These are phyloP conservation scores for Lepidotrigona ventralis DNA, from an alignment of 1,140 invertebrate genomes.

Conservation along the genomic window DNA sequence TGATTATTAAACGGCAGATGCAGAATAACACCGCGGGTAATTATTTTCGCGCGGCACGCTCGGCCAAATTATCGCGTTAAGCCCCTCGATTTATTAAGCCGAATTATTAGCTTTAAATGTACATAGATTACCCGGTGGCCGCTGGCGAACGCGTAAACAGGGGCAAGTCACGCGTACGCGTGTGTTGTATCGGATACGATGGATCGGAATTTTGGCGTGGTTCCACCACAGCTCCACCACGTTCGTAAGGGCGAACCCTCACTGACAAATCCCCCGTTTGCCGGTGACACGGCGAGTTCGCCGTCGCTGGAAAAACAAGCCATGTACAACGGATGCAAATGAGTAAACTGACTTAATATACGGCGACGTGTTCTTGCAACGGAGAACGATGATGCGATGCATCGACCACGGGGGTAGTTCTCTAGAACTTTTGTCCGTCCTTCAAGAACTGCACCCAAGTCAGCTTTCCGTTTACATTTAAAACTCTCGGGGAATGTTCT, in stretches of 20 bases:
- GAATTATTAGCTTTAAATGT: conserved; percentile 39
- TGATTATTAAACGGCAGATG: conserved; percentile 26
- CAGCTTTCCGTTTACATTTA: too few relatives aligned
- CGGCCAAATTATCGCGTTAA: conserved; percentile 46
- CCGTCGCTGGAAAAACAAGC: conserved; percentile 7
- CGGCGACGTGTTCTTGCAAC: background rate
- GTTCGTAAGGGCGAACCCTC: conserved; percentile 41
- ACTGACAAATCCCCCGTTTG: conserved; percentile 56
- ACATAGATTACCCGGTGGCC: background rate
- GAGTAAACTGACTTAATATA: background rate
- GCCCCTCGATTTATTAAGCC: conserved; percentile 48
- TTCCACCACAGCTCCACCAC: conserved; percentile 36
- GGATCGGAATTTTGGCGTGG: conserved; percentile 42
- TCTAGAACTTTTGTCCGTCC: too few relatives aligned
- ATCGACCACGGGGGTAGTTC: too few relatives aligned
- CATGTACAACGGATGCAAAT: background rate
- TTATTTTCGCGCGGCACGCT: conserved; percentile 46
- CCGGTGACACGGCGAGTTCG: conserved; percentile 21
- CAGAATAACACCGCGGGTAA: background rate
- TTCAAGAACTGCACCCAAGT: too few relatives aligned
- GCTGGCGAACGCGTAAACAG: conserved; percentile 10
- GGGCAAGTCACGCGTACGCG: conserved; percentile 4
- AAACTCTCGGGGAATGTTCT: too few relatives aligned
- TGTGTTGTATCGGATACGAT: conserved; percentile 22
- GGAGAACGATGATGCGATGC: background rate